Evolutionary conservation across 2,797 vertebrate species (phyloP), one percentile per base, ranked within the genome.

Genomic region (Gymnothorax reevesii): DNA sequence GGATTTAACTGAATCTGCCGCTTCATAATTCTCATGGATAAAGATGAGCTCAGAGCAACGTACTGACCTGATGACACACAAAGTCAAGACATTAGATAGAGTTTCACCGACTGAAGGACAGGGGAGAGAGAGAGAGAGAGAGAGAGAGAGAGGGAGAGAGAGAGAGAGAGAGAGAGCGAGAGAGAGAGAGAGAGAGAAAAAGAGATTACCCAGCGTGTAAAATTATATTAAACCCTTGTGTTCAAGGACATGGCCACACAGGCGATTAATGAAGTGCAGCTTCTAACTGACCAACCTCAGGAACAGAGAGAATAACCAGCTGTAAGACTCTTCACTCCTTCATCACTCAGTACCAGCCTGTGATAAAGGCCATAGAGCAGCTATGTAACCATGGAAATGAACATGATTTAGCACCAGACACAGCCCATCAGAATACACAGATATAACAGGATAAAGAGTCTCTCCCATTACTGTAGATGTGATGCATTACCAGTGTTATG

Each of bases 221-320:
- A 54, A 82, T 60, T 7, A 57, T 83, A 73, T 87, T 73, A 33
- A 12, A 22, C 33, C 27, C 69, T 60, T 42, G 49, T 82, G 64
- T 80, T 66, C n/a, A 84, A 54, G 69, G 59, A 83, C 87, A 73
- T 66, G 79, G 75, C 55, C 57, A 52, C 20, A 9, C 15, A 42
- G 22, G 62, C 84, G 42, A 84, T 87, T n/a, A 66, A 57, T 73
- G 84, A 85, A 33, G 80, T 33, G 55, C 13, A 15, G 8, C 20
- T 57, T 73, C 22, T 77, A 84, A 59, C 73, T 9, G 60, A 42
- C 42, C 27, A 33, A 33, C 52, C 7, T 82, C 49, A 17, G 33
- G 33, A 69, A 66, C 57, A 17, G n/a, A 82, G 52, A 62, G 84
- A 88, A 88, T 80, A 62, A 57, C 69, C 33, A 57, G 84, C 27